Evolutionary conservation across 2,888 invertebrate species (phyloP), one percentile per base, ranked within the genome.

Genomic region (Lasioglossum villosulum): DNA sequence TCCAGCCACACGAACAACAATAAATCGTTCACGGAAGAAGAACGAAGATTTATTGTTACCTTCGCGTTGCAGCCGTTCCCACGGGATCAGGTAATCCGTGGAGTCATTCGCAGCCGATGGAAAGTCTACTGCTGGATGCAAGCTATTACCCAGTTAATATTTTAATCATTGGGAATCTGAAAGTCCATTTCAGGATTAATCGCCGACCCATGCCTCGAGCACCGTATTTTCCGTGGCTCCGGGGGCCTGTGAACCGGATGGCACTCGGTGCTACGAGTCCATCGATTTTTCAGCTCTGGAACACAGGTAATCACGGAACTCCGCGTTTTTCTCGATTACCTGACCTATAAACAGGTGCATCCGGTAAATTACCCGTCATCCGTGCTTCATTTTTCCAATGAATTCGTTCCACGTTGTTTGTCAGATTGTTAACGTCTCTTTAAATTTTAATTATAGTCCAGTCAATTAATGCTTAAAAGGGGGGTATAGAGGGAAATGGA

Each of bases 141-240:
- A n/a, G 37, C 8, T 30, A 73, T 73, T 73, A 34, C 30, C 5
- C 70, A 12, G 70, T 42, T 78, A 78, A 78, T 68, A 42, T 68
- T 78, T 78, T 42, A 78, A 78, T 78, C 27, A 56, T 71, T 23
- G 23, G 56, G 39, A 14, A 42, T 37, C 71, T 8, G 16, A 19
- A 10, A 42, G 23, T 39, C 42, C 70, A 27, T 70, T 56, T 71
- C 30, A 30, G 27, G 1, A 23, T n/a, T 23, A 78, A 78, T 39
- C 45, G 23, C 27, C 45, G n/a, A 71, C 52, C 14, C 56, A 6
- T 52, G 10, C 30, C 56, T 23, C 37, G 23, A 37, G 68, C 68
- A 68, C 12, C 70, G 70, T 37, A n/a, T 70, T 70, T n/a, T n/a
- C 70, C 70, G 39, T 39, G 39, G 39, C 39, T 70, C 27, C 6